Evolutionary conservation across 2,113 vertebrate species (phyloP), one percentile per base, ranked within the genome.

Genomic region (Piaya cayana): DNA sequence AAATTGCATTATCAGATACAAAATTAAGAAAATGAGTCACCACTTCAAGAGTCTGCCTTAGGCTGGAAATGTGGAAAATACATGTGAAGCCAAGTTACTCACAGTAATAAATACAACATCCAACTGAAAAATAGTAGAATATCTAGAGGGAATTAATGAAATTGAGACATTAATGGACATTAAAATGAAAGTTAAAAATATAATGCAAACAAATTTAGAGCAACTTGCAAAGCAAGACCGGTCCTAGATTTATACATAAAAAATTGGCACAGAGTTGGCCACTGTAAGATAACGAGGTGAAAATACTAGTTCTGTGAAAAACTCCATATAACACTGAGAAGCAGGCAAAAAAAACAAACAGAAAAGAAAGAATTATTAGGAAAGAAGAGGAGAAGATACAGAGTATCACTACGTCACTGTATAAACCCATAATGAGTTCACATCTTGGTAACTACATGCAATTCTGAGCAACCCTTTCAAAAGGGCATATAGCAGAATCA

Each of bases 31-130:
- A 47, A 43, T 8, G 15, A 76, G 20, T 55, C 17, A 10, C 20
- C 32, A 60, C 29, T 10, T 32, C 14, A 55, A 30, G 14, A 53
- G 12, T 32, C 25, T 80, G 34, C 27, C 8, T 19, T 39, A 56
- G 18, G 15, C 5, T 34, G 56, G 29, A 80, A 71, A 80, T 84
- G 7, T 19, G 45, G 63, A 55, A 86, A 91, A 85, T 11, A 20
- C 20, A 30, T 6, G 8, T 55, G 27, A 34, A 67, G 45, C 43
- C 8, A 39, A 4, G 19, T 79, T 79, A 56, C 11, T 65, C 12
- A 43, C 3, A 1, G 52, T 52, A 86, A 62, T 36, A 65, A 62
- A 75, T 27, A 56, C 30, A 67, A 62, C 0, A 0, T 4, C 26
- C n/a, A 26, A 34, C 26, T 27, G 42, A 88, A 78, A 92, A 88